phyloP scores from a whole-genome alignment of 1,140 invertebrate species.

The Stenopsyche tienmushanensis region DNA sequence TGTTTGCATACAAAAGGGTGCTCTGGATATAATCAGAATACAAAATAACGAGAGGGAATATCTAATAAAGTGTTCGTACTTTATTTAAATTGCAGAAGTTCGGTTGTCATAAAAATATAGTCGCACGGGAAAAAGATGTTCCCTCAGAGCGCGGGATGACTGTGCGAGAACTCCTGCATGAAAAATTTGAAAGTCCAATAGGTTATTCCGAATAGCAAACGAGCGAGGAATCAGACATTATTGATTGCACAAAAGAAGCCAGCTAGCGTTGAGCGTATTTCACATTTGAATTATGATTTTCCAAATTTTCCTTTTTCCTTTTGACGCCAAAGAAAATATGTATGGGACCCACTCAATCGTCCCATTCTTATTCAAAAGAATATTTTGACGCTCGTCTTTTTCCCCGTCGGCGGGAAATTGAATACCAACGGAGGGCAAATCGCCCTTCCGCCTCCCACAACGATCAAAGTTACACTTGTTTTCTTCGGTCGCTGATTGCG shows the following conservation, averaged over 20 bases:
- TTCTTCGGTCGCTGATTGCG: slow-evolving; percentile 31
- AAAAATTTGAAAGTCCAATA: slow-evolving; percentile 41
- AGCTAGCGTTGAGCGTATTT: slow-evolving; percentile 42
- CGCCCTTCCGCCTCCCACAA: slow-evolving; percentile 37
- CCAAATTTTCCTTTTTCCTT: slow-evolving; percentile 35
- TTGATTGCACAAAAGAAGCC: slow-evolving; percentile 43
- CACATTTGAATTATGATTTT: slow-evolving; percentile 42
- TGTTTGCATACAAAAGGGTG: too few species aligned
- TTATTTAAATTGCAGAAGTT: too few species aligned
- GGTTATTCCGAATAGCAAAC: slow-evolving; percentile 37
- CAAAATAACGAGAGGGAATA: too few species aligned
- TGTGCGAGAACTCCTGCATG: background rate
- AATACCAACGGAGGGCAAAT: slow-evolving; percentile 40
- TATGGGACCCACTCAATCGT: slow-evolving; percentile 37
- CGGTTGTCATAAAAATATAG: too few species aligned
- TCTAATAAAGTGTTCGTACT: too few species aligned
- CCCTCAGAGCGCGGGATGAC: background rate
- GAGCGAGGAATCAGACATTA: slow-evolving; percentile 39
- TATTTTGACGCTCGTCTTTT: background rate
- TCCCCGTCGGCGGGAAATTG: slow-evolving; percentile 33
- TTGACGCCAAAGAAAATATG: slow-evolving; percentile 40
- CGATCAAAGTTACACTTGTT: slow-evolving; percentile 42
- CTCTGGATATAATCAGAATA: too few species aligned
- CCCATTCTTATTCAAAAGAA: slow-evolving; percentile 28
- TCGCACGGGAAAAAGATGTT: background rate